Base-by-base conservation (phyloP, 2,888 invertebrate genomes). In the Apodemia zela region DNA sequence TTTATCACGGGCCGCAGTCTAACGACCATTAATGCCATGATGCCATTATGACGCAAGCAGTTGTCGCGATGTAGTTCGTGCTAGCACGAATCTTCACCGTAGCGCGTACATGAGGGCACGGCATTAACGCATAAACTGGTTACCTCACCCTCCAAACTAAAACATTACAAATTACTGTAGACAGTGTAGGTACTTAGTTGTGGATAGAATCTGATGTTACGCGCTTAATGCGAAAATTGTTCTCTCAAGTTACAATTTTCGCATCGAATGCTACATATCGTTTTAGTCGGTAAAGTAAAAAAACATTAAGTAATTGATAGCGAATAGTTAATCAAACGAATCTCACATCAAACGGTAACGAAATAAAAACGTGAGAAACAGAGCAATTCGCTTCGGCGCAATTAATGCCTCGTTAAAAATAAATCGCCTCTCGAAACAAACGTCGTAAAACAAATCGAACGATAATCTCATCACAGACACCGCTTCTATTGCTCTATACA, bases 321-420 rank as follows among this genome's bases (percentile, higher is more conserved):
- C 78, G 73, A 87, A 88, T 87, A 80, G 79, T 86, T 87, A 82
- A 78, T 81, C 71, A 70, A 75, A 71, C 70, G 70, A 67, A 71
- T 69, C 72, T 73, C 68, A 74, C 68, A 73, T 77, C 76, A 83
- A 81, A 81, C 73, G 79, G 79, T 82, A 84, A 82, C 76, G 83
- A 84, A 84, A 85, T 79, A 85, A 87, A 87, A 89, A 89, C 89
- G 89, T 89, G 89, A 89, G 89, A 89, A 88, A 82, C 81, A 79
- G 79, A 73, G 78, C 69, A 69, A 80, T 84, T 83, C 78, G 80
- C 78, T 78, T 73, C 75, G 79, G 73, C 73, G 71, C 75, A 81
- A 81, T 84, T 78, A 79, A 76, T 74, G 75, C 75, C 85, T 88
- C 79, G 85, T 87, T 87, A 84, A 82, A 89, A 84, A 82, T 78